Conservation (phyloP, 1,140 invertebrate species). For the Trissolcus basalis region DNA sequence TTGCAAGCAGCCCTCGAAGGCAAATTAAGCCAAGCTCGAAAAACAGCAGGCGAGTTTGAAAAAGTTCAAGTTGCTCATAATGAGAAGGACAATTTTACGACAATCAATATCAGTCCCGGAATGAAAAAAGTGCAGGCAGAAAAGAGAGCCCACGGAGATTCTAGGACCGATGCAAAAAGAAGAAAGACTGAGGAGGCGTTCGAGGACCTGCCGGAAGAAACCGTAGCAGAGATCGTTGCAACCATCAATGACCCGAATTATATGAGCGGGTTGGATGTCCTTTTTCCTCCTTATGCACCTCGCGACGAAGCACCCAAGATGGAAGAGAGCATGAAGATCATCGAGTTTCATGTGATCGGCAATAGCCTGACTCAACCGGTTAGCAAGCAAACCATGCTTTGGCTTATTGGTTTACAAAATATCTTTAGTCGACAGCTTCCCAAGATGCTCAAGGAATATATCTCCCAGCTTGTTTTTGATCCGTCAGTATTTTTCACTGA, state of each 20-base stretch:
- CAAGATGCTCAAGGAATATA: slow-evolving; percentile 98
- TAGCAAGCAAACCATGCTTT: slow-evolving; percentile 92
- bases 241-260: slow-evolving; percentile 86
- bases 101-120: slow-evolving; percentile 81
- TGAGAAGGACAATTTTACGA: slow-evolving; percentile 82
- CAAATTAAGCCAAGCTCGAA: slow-evolving; percentile 62
- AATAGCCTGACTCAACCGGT: slow-evolving; percentile 93
- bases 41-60: slow-evolving; percentile 79
- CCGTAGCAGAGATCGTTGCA: slow-evolving; percentile 84
- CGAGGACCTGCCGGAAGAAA: slow-evolving; percentile 81
- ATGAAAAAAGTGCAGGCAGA: slow-evolving; percentile 70
- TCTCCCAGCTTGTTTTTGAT: slow-evolving; percentile 97
- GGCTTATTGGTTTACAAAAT: slow-evolving; percentile 95
- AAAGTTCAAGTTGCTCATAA: slow-evolving; percentile 77
- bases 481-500: slow-evolving; percentile 80
- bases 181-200: slow-evolving; percentile 75
- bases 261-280: slow-evolving; percentile 88
- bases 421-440: slow-evolving; percentile 97
- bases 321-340: slow-evolving; percentile 91
- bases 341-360: slow-evolving; percentile 95
- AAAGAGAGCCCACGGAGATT: slow-evolving; percentile 65
- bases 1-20: slow-evolving; percentile 74
- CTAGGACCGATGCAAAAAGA: slow-evolving; percentile 66
- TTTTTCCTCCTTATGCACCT: slow-evolving; percentile 89
- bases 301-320: slow-evolving; percentile 93